A percentile compares a stretch with the other conserved stretches of the same genome.
phyloP scores from a whole-genome alignment of 1,140 invertebrate species.

The Laupala kohalensis region DNA sequence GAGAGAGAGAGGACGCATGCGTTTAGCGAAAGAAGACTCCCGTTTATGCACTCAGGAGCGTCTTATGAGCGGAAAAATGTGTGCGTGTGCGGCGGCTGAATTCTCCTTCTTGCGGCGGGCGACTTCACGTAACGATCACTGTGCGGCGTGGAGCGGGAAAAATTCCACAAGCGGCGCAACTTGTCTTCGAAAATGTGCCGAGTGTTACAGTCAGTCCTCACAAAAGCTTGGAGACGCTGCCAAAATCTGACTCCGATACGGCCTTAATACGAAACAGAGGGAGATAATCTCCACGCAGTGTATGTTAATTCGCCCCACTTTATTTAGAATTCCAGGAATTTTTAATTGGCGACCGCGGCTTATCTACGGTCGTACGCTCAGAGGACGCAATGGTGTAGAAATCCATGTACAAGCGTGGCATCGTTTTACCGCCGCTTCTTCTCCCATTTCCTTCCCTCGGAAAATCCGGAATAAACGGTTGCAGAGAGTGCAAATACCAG shows the following conservation, averaged over 20 bases:
- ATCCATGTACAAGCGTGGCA: too few relatives aligned
- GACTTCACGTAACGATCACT: too few relatives aligned
- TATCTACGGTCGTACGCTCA: too few relatives aligned
- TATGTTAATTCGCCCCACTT: neutral
- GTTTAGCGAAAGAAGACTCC: neutral
- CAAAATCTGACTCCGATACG: neutral
- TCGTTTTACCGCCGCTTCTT: too few relatives aligned
- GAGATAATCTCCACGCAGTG: neutral
- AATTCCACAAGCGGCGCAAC: neutral
- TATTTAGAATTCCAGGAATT: neutral
- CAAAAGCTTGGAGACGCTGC: neutral
- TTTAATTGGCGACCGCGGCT: neutral
- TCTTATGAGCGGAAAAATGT: neutral
- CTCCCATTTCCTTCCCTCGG: too few relatives aligned
- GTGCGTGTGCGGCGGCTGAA: neutral
- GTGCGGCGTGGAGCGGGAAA: too few relatives aligned
- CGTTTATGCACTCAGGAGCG: neutral
- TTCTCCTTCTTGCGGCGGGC: too few relatives aligned
- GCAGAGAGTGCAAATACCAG: too few relatives aligned
- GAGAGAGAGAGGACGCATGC: too few relatives aligned
- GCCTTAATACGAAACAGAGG: neutral
- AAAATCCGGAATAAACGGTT: too few relatives aligned
- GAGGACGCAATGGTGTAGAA: too few relatives aligned
- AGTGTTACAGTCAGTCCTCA: neutral
- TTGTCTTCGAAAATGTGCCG: neutral